These are phyloP conservation scores for Crepidodera aurea DNA, from an alignment of 2,888 invertebrate genomes.

Conservation along the genomic window DNA sequence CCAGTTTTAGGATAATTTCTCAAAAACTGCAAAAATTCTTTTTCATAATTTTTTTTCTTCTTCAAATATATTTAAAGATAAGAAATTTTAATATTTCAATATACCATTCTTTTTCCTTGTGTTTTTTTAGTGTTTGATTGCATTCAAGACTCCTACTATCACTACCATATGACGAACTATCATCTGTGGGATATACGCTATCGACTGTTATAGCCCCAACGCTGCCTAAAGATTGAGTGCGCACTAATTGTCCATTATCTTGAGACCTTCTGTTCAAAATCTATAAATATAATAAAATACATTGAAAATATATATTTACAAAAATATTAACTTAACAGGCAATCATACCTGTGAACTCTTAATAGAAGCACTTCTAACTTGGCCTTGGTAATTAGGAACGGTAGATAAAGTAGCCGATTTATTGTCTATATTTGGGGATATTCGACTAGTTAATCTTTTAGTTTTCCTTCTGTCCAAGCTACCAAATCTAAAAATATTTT, in stretches of 20 bases:
- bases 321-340: neutral
- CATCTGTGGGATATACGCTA: slow-evolving; percentile 60
- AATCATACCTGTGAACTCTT: slow-evolving; percentile 53
- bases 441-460: slow-evolving; percentile 56
- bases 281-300: slow-evolving; percentile 44
- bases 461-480: slow-evolving; percentile 69
- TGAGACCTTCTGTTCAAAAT: slow-evolving; percentile 52
- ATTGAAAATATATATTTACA: neutral
- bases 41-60: too few relatives aligned
- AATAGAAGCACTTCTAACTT: slow-evolving; percentile 50
- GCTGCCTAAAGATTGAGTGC: slow-evolving; percentile 69
- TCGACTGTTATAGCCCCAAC: slow-evolving; percentile 63
- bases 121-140: slow-evolving; percentile 52
- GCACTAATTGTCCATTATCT: slow-evolving; percentile 61
- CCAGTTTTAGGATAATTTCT: too few relatives aligned
- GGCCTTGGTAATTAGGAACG: slow-evolving; percentile 52
- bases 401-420: slow-evolving; percentile 56
- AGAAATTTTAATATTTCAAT: too few relatives aligned
- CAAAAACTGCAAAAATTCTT: too few relatives aligned
- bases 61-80: too few relatives aligned
- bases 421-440: slow-evolving; percentile 56
- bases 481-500: slow-evolving; percentile 62
- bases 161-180: slow-evolving; percentile 60
- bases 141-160: slow-evolving; percentile 56
- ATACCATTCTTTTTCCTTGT: slow-evolving; percentile 62